A percentile compares a stretch with the other conserved stretches of the same genome.
Evolutionary conservation across 2,888 invertebrate species (phyloP).

Genomic region (Alloplasta piceator): DNA sequence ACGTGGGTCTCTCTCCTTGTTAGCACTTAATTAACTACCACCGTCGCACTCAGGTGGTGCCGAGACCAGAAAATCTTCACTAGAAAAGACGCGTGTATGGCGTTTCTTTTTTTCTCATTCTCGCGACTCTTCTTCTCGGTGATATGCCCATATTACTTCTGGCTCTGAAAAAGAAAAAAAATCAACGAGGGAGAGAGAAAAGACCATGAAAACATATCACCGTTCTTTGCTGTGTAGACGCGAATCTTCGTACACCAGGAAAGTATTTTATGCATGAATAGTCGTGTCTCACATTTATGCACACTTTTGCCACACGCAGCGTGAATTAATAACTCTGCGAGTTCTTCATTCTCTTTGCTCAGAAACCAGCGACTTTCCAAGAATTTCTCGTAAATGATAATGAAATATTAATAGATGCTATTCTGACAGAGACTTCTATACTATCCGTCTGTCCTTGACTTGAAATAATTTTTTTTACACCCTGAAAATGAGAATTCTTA

Average conservation of each 20-base stretch:
- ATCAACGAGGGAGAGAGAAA: constrained; percentile 33
- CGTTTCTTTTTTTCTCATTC: constrained; percentile 29
- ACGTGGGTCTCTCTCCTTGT: constrained; percentile 78
- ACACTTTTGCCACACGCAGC: constrained; percentile 55
- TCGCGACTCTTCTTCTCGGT: constrained; percentile 24
- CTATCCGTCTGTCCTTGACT: no score
- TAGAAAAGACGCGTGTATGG: constrained; percentile 70
- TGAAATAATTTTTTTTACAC: no score
- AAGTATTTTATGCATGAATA: not conserved
- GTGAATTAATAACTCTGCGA: constrained; percentile 63
- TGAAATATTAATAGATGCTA: constrained; percentile 54
- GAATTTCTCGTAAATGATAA: constrained; percentile 63
- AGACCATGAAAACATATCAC: constrained; percentile 33
- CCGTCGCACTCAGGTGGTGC: constrained; percentile 65
- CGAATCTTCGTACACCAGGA: not conserved
- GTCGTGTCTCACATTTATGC: constrained; percentile 4
- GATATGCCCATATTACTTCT: constrained; percentile 48
- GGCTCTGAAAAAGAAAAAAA: constrained; percentile 28
- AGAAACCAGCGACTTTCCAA: constrained; percentile 49
- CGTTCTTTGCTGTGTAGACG: constrained; percentile 8
- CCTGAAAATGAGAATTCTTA: no score
- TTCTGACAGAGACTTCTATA: constrained; percentile 3
- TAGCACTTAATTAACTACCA: constrained; percentile 81
- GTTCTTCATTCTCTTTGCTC: constrained; percentile 30
- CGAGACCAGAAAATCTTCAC: constrained; percentile 68